phyloP scores from a whole-genome alignment of 2,888 invertebrate species.

The Allygus modestus region DNA sequence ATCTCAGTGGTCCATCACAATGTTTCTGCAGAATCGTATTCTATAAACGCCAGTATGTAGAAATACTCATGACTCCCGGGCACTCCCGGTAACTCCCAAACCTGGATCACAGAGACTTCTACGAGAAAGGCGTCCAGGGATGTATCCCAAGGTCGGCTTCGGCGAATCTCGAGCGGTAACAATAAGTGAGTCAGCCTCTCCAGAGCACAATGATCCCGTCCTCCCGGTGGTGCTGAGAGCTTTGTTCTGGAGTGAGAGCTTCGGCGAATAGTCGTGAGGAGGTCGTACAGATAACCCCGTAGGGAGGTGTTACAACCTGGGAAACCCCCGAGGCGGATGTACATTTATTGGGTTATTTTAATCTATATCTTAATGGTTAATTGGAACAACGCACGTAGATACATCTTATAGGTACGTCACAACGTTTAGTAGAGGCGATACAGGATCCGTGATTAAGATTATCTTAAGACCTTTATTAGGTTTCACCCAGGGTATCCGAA shows the following conservation, averaged over 20 bases:
- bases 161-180: background rate
- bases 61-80: too few species aligned
- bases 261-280: conserved; percentile 1
- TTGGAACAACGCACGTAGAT: background rate
- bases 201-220: background rate
- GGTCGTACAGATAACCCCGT: background rate
- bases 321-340: background rate
- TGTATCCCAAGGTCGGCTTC: background rate
- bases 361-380: conserved; percentile 28
- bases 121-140: background rate
- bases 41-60: too few species aligned
- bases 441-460: too few species aligned
- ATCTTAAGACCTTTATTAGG: too few species aligned
- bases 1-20: too few species aligned
- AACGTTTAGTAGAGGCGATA: too few species aligned
- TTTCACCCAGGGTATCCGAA: too few species aligned
- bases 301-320: background rate
- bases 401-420: background rate
- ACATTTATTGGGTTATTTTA: background rate
- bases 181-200: background rate
- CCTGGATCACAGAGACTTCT: background rate
- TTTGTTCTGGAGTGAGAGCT: conserved; percentile 25
- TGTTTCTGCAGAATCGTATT: too few species aligned
- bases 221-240: background rate
- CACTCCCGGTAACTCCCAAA: background rate